Evolutionary conservation across 2,113 vertebrate genomes (phyloP).

Genomic region (Mungos mungo): DNA sequence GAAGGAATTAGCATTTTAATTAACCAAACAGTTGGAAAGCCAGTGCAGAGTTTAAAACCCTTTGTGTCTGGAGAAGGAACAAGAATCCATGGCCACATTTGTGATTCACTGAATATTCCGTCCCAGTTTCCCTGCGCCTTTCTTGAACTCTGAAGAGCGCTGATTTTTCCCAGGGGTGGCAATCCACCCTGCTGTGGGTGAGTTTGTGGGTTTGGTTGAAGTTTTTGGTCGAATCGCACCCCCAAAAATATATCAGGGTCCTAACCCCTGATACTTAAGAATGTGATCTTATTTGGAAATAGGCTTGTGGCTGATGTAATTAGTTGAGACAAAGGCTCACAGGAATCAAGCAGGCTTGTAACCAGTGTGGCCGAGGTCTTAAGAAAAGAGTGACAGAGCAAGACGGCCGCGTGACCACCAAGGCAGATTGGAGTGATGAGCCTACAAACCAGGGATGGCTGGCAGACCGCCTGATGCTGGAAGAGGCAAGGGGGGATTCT

Average conservation of each 20-base stretch:
- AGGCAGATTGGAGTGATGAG: neutral
- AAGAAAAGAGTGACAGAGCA: neutral
- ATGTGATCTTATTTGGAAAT: neutral
- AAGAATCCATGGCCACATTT: slow-evolving; percentile 33
- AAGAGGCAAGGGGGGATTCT: neutral
- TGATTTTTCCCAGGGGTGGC: neutral
- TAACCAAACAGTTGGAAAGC: neutral
- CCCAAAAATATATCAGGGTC: neutral
- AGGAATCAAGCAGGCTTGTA: neutral
- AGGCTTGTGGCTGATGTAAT: neutral
- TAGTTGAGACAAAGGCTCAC: neutral
- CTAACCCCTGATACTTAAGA: neutral
- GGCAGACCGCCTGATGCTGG: neutral
- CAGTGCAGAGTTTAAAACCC: neutral
- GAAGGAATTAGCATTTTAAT: slow-evolving; percentile 56
- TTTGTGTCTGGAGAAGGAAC: neutral
- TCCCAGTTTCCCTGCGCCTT: slow-evolving; percentile 55
- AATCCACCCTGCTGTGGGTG: neutral
- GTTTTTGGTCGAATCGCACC: neutral
- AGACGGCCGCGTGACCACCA: neutral
- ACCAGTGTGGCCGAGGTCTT: neutral
- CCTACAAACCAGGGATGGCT: too few relatives aligned
- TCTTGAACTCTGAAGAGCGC: neutral
- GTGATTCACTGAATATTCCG: neutral
- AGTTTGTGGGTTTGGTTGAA: neutral